These are phyloP conservation scores for Temnothorax curvispinosus DNA, from an alignment of 1,140 invertebrate genomes.

Conservation along the genomic window DNA sequence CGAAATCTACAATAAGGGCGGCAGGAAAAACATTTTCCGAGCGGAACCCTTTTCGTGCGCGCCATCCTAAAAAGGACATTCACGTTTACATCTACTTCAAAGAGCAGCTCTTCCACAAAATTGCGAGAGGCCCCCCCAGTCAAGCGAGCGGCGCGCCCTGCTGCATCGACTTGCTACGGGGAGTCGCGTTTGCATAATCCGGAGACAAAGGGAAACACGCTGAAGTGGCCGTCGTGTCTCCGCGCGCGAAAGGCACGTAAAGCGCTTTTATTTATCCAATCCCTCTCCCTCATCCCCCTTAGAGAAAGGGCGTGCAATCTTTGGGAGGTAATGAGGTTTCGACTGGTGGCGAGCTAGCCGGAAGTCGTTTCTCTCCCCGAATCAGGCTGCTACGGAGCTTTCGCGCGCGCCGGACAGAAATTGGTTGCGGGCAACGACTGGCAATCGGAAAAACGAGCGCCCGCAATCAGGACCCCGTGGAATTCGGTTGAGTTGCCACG, in stretches of 20 bases:
- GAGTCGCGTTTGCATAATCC: conserved; percentile 51
- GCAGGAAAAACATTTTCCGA: conserved; percentile 18
- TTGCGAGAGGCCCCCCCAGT: conserved; percentile 5
- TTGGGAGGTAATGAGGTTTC: conserved; percentile 57
- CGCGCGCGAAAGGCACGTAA: conserved; percentile 22
- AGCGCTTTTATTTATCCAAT: conserved; percentile 50
- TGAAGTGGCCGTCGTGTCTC: conserved; percentile 17
- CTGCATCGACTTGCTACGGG: not conserved
- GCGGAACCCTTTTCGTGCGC: conserved; percentile 8
- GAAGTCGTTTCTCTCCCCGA: conserved; percentile 47
- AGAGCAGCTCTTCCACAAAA: conserved; percentile 38
- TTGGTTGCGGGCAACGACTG: conserved; percentile 46
- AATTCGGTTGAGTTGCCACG: conserved; percentile 7
- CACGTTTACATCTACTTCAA: conserved; percentile 52
- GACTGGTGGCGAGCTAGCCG: conserved; percentile 33
- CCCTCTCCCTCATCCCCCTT: not conserved
- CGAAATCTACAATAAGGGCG: conserved; percentile 48
- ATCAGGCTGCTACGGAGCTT: conserved; percentile 29
- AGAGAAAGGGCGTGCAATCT: not conserved
- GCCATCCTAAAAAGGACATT: conserved; percentile 39
- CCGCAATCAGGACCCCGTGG: conserved; percentile 37
- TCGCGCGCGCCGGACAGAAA: conserved; percentile 35
- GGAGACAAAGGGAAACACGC: conserved; percentile 33
- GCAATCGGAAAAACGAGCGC: conserved; percentile 53
- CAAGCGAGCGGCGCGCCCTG: not conserved